phyloP scores from a whole-genome alignment of 2,888 invertebrate genomes.

The Vannuccia rotundouncinata region DNA sequence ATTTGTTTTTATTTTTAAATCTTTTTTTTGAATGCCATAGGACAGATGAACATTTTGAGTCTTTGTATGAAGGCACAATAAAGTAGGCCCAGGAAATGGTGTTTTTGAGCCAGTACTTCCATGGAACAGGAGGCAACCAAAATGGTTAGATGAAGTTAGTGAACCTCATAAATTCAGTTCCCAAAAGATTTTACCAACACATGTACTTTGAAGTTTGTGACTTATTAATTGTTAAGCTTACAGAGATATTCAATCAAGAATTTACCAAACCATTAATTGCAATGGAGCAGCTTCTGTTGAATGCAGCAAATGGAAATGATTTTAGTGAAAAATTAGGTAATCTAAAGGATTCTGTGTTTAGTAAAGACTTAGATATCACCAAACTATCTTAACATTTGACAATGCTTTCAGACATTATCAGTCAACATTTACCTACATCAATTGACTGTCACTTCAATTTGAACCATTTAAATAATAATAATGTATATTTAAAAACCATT shows the following conservation, averaged over 20 bases:
- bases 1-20: not conserved
- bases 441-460: no score
- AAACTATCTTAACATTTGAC: not conserved
- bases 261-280: not conserved
- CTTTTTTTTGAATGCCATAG: not conserved
- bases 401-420: not conserved
- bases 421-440: not conserved
- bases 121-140: not conserved
- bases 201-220: not conserved
- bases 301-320: not conserved
- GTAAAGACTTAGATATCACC: not conserved
- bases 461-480: no score
- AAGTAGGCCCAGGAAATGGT: not conserved
- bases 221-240: not conserved
- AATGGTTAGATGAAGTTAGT: not conserved
- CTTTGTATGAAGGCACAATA: not conserved
- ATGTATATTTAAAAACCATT: no score
- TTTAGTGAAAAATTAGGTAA: not conserved
- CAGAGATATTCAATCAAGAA: not conserved
- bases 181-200: not conserved
- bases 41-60: not conserved
- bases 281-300: not conserved
- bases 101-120: not conserved
- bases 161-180: not conserved
- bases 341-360: not conserved